Percentiles rank a stretch among this genome's conserved stretches.
Evolutionary conservation across 2,797 vertebrate species (phyloP).

Genomic region (Characodon lateralis): DNA sequence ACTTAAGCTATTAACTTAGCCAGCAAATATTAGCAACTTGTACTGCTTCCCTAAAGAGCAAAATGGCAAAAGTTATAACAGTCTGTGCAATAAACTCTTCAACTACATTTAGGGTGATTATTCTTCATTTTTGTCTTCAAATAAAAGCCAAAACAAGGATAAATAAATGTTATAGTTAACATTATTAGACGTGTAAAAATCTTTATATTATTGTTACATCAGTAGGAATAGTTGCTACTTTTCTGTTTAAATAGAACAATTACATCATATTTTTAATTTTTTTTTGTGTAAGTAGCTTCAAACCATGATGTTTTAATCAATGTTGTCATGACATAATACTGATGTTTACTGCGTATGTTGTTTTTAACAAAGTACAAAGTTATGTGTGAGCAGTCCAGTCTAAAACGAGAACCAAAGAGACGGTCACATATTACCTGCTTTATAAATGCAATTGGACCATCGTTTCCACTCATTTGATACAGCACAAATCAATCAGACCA

Average conservation of each 20-base stretch:
- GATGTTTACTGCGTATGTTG: neutral
- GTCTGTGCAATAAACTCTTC: too few species aligned
- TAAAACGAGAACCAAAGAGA: neutral
- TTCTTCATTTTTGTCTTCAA: neutral
- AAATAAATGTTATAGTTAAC: neutral
- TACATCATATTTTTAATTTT: neutral
- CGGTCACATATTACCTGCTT: neutral
- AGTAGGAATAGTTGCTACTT: neutral
- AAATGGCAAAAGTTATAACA: neutral
- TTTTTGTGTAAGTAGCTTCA: neutral
- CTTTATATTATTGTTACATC: neutral
- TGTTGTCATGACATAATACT: neutral
- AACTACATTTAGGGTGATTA: too few species aligned
- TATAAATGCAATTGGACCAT: conserved; percentile 4
- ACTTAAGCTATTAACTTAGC: neutral
- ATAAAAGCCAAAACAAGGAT: neutral
- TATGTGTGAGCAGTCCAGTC: neutral
- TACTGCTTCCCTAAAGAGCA: neutral
- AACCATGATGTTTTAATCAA: neutral
- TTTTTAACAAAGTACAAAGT: neutral
- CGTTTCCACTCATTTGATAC: conserved; percentile 23
- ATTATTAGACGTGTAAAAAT: neutral
- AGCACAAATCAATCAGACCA: conserved; percentile 35
- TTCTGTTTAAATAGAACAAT: neutral
- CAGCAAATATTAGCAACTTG: neutral